Conservation (phyloP, 2,888 invertebrate genomes). For the Drosophila peninsularis region DNA sequence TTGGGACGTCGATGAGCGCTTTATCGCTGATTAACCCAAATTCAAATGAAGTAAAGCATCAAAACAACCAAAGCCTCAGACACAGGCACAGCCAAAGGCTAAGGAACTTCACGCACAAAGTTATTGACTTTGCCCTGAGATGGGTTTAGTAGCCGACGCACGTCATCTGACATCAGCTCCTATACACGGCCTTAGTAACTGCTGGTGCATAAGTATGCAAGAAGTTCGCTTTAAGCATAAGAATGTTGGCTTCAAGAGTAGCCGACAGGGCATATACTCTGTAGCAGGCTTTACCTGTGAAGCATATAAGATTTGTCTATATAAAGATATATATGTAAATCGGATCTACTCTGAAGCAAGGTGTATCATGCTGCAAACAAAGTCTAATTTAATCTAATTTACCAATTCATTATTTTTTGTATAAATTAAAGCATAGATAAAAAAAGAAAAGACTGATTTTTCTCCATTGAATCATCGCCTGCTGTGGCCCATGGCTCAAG, state of each 20-base stretch:
- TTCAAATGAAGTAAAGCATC: constrained; percentile 48
- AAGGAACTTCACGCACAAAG: constrained; percentile 63
- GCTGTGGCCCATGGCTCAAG: too few relatives aligned
- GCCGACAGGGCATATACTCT: too few relatives aligned
- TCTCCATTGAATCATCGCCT: too few relatives aligned
- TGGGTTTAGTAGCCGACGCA: constrained; percentile 14
- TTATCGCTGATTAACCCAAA: constrained; percentile 77
- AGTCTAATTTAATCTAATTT: too few relatives aligned
- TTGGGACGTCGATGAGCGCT: constrained; percentile 64
- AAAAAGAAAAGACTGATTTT: too few relatives aligned
- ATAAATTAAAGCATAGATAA: too few relatives aligned
- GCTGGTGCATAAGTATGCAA: background rate
- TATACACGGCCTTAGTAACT: background rate
- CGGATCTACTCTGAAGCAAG: too few relatives aligned
- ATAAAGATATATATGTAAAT: too few relatives aligned
- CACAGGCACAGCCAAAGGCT: constrained; percentile 50
- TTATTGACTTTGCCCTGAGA: constrained; percentile 56
- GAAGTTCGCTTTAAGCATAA: background rate
- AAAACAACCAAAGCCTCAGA: constrained; percentile 45
- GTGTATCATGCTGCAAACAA: too few relatives aligned
- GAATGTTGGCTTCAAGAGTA: background rate
- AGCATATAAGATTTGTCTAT: too few relatives aligned
- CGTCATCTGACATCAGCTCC: constrained; percentile 5
- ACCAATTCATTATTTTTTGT: too few relatives aligned
- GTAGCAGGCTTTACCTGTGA: too few relatives aligned